These are phyloP conservation scores for Pteromalus puparum DNA, from an alignment of 1,140 invertebrate species.

Conservation along the genomic window DNA sequence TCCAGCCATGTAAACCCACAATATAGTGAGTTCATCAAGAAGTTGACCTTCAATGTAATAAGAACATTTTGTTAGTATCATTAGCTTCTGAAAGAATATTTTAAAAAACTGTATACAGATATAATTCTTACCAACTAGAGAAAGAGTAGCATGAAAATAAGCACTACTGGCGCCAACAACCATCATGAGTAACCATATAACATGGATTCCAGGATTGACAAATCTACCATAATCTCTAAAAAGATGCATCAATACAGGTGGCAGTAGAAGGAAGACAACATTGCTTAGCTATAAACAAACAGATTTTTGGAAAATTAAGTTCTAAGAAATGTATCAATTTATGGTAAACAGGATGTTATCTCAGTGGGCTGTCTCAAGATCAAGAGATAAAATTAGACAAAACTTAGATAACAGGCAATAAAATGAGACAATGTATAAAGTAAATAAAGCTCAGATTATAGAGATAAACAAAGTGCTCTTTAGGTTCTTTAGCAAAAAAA, in stretches of 20 bases:
- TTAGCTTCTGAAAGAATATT: neutral
- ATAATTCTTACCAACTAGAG: constrained; percentile 80
- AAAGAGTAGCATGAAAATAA: constrained; percentile 89
- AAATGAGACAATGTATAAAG: no score
- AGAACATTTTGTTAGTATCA: constrained; percentile 9
- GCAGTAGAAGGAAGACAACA: constrained; percentile 84
- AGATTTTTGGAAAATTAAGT: neutral
- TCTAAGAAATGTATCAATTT: neutral
- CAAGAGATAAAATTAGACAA: no score
- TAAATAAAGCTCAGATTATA: no score
- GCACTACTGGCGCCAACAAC: constrained; percentile 87
- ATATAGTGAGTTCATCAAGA: constrained; percentile 86
- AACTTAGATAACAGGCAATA: no score
- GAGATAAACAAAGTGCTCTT: no score
- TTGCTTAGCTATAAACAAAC: constrained; percentile 82
- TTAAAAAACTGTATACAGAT: neutral
- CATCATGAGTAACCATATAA: constrained; percentile 86
- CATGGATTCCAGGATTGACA: constrained; percentile 84
- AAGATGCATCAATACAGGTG: constrained; percentile 84
- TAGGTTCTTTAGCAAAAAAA: no score
- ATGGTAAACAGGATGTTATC: no score
- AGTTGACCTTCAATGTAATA: constrained; percentile 78
- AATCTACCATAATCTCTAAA: constrained; percentile 85
- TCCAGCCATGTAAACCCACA: constrained; percentile 87
- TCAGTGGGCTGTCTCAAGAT: no score